Conservation (phyloP, 2,888 invertebrate genomes). For the Andrena trimmerana region DNA sequence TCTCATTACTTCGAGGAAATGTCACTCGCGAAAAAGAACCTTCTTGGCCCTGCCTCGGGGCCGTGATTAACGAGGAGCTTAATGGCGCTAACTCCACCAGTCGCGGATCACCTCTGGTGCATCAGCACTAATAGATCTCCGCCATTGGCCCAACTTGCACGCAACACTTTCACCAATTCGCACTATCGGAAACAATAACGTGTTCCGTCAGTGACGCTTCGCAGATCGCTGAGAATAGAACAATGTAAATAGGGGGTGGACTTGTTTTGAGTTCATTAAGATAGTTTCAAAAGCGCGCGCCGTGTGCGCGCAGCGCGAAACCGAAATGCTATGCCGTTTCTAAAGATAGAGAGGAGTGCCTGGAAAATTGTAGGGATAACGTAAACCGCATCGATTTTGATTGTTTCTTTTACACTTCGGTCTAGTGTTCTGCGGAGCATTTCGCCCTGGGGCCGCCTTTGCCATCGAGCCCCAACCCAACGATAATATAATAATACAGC, state of each 20-base stretch:
- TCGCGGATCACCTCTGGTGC: neutral
- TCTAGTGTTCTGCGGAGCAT: slow-evolving; percentile 24
- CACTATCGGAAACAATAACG: neutral
- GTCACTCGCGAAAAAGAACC: slow-evolving; percentile 11
- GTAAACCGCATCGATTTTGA: slow-evolving; percentile 53
- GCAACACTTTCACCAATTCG: neutral
- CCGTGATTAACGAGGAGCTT: slow-evolving; percentile 31
- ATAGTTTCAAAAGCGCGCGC: slow-evolving; percentile 33
- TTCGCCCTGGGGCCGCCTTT: neutral
- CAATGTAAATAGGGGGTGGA: too few species aligned
- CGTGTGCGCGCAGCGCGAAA: slow-evolving; percentile 17
- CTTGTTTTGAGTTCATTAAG: slow-evolving; percentile 46
- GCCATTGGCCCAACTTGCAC: neutral
- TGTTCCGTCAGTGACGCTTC: neutral
- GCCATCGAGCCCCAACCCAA: neutral
- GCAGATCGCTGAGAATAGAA: too few species aligned
- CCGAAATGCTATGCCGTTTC: slow-evolving; percentile 47
- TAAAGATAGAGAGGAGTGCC: slow-evolving; percentile 43
- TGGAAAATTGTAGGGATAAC: slow-evolving; percentile 47
- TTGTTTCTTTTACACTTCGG: slow-evolving; percentile 48
- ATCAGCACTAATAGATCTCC: neutral
- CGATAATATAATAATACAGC: too few species aligned
- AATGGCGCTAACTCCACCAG: slow-evolving; percentile 24
- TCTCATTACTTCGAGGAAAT: slow-evolving; percentile 32
- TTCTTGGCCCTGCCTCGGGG: too few species aligned